Evolutionary conservation across 2,888 invertebrate genomes (phyloP).

Genomic region (Dicycla oo): DNA sequence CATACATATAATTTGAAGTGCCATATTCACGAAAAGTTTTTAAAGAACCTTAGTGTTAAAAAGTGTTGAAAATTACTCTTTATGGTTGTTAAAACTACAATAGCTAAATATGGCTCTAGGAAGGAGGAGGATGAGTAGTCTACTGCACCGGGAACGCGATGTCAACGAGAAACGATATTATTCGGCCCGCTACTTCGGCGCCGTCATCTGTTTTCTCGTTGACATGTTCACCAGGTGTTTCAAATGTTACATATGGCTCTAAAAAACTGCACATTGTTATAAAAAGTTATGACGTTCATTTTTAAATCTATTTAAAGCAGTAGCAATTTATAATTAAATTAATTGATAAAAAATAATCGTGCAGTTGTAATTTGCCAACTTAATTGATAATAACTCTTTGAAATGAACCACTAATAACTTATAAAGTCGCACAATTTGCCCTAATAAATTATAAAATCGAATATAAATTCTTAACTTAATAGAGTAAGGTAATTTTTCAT

Average conservation of each 20-base stretch:
- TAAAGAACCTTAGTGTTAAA: neutral
- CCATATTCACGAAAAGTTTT: neutral
- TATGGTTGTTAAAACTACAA: neutral
- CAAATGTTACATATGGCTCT: neutral
- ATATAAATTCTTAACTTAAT: slow-evolving; percentile 46
- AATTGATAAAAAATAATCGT: slow-evolving; percentile 16
- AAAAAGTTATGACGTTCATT: neutral
- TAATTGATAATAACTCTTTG: slow-evolving; percentile 8
- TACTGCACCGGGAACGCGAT: too few relatives aligned
- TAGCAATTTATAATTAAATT: slow-evolving; percentile 16
- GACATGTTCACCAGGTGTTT: too few relatives aligned
- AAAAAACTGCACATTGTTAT: neutral
- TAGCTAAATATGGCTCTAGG: neutral
- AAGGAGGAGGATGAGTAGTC: neutral
- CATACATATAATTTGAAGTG: too few relatives aligned
- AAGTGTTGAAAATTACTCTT: neutral
- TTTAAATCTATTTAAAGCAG: neutral
- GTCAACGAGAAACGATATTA: too few relatives aligned
- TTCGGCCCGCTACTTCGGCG: too few relatives aligned
- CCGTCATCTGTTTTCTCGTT: too few relatives aligned
- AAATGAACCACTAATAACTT: slow-evolving; percentile 18
- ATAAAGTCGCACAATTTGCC: slow-evolving; percentile 20
- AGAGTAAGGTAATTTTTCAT: slow-evolving; percentile 21
- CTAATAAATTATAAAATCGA: slow-evolving; percentile 38
- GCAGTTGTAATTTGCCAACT: slow-evolving; percentile 8